Percentiles rank a stretch among this genome's conserved stretches.
Conservation (phyloP, 2,113 vertebrate genomes). For the Gopherus evgoodei region DNA sequence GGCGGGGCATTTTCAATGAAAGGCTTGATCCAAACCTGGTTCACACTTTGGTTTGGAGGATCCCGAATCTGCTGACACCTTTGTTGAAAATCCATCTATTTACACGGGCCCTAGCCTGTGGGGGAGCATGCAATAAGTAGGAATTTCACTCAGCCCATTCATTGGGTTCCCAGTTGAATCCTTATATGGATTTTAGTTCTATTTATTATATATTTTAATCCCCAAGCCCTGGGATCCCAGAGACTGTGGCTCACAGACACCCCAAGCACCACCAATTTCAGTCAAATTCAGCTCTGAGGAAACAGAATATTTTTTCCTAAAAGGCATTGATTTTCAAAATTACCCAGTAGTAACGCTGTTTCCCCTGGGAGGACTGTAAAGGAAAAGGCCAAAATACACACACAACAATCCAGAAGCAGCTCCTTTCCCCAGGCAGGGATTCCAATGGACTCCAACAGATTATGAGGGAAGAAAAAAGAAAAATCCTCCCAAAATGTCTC, state of each 20-base stretch:
- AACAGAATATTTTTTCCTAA: not conserved
- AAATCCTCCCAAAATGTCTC: not conserved
- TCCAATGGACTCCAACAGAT: not conserved
- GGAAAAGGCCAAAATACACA: slow-evolving; percentile 2
- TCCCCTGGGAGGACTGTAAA: not conserved
- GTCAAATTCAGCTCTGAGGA: not conserved
- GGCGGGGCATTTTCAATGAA: not conserved
- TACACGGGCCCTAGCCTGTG: not conserved
- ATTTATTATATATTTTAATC: not conserved
- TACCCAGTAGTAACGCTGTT: not conserved
- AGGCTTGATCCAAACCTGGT: not conserved
- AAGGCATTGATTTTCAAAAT: slow-evolving; percentile 18
- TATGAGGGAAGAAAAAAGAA: not conserved
- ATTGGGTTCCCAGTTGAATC: not conserved
- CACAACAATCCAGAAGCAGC: slow-evolving; percentile 30
- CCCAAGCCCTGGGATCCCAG: not conserved
- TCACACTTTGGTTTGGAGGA: not conserved
- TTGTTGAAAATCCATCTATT: not conserved
- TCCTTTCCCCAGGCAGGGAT: slow-evolving; percentile 19
- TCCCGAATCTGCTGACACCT: not conserved
- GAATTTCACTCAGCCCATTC: not conserved
- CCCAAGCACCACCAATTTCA: not conserved
- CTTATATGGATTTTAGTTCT: not conserved
- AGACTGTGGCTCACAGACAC: not conserved
- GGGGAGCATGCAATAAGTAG: not conserved